Base-by-base conservation (phyloP, 2,888 invertebrate species). In the Oxytorus armatus region DNA sequence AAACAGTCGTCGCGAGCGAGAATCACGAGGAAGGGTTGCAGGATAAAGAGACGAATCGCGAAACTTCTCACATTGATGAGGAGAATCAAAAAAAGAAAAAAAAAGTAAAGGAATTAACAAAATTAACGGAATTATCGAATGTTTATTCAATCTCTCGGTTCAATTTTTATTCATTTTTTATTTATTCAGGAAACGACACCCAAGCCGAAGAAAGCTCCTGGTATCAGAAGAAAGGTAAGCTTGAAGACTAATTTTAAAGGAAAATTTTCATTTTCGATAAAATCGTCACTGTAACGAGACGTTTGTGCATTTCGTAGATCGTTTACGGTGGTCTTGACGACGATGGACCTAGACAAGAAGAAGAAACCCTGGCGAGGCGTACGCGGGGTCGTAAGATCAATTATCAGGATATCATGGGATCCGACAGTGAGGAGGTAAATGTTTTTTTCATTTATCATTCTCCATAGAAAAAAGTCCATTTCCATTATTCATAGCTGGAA, bases 361-460 rank as follows among this genome's bases (percentile, higher is more conserved):
- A 95, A 86, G 94, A 94, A 92, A 93, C 93, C 47, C 93, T 94
- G 76, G 93, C 94, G 66, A 93, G 96, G 87, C 92, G 96, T 83
- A 96, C 96, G 0, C 92, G 96, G 4, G 96, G 96, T 82, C 94
- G 94, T 85, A 95, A 95, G 91, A 95, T 96, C 80, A 95, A 95
- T 90, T 97, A 97, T 87, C 95, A 96, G 2, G 97, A 96, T 92
- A 94, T 94, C 88, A 93, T 95, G 66, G 95, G 95, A 82, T 95
- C 96, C 0, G 96, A 96, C 89, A 95, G 95, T 61, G 96, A 95
- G 88, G 96, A 95, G 90, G 96, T 95, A 87, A 93, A 92, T 92
- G 73, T 73, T 66, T 49, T 44, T 44, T 44, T 7, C 14, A 1
- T 11, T 39, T 39, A n/a, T n/a, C 29, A 10, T 69, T 1, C 23